These are phyloP conservation scores for Euzetes globulus DNA, from an alignment of 2,888 invertebrate species.

Conservation along the genomic window DNA sequence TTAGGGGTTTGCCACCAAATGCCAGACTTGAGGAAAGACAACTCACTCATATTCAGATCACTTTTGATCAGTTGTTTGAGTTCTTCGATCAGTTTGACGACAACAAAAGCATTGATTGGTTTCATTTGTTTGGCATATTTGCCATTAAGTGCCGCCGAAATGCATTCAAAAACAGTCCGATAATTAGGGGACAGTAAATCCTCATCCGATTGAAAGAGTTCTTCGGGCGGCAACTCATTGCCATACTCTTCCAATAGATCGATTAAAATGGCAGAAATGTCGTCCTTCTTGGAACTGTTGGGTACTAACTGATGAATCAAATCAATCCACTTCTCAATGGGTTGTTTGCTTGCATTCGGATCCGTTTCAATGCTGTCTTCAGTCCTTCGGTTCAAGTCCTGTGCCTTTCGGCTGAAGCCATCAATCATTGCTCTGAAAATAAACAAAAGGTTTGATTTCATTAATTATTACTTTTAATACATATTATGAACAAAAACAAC, in stretches of 20 bases:
- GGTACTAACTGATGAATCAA: slow-evolving; percentile 1
- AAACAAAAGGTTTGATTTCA: not conserved
- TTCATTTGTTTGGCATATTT: not conserved
- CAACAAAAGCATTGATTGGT: slow-evolving; percentile 6
- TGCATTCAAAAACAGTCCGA: not conserved
- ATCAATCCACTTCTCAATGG: slow-evolving; percentile 25
- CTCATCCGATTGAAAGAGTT: no score
- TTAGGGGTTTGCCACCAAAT: not conserved
- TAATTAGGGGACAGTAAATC: not conserved
- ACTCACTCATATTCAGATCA: not conserved
- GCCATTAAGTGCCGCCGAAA: not conserved
- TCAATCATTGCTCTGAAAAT: slow-evolving; percentile 20
- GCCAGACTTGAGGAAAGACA: not conserved
- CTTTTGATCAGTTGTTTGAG: not conserved
- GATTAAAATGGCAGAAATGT: slow-evolving; percentile 4
- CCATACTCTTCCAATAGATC: not conserved
- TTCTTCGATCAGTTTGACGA: slow-evolving; percentile 8
- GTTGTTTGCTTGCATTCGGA: not conserved
- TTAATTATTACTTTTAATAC: not conserved
- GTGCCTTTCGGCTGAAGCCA: slow-evolving; percentile 1
- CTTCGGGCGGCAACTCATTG: not conserved
- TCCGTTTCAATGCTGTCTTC: not conserved
- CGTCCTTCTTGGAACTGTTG: not conserved
- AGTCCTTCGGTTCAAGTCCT: not conserved
- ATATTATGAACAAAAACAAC: not conserved